Evolutionary conservation across 2,888 invertebrate species (phyloP), one percentile per base, ranked within the genome.

Genomic region (Pristionchus mayeri): DNA sequence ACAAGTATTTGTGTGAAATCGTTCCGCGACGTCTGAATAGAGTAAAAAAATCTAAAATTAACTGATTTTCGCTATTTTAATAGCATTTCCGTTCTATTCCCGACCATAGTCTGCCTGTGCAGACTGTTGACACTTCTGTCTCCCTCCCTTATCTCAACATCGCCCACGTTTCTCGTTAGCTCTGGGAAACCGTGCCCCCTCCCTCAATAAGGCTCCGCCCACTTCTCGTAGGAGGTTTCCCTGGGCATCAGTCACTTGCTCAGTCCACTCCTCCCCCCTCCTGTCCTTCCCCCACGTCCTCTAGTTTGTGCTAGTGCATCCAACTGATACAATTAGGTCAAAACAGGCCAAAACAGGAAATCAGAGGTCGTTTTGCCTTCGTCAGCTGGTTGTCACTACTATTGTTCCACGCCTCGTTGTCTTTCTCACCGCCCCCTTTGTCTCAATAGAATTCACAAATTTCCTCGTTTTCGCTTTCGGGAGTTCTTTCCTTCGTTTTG

Each of bases 391-490:
- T 34, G 27, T 18, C 1, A 18, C 63, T 37, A 21, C 67, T 37
- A 67, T 67, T 67, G 21, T 67, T 9, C 34, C 71, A 71, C 71
- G 4, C 37, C 13, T n/a, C 40, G 21, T 7, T 54, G 54, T 13
- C 21, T 37, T 18, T 21, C 34, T 67, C 37, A 18, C 3, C 18
- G 34, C 27, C 40, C 24, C 24, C 40, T 40, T 71, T 71, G 71
- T 44, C 71, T 71, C 44, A 71, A 71, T 40, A 71, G 44, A 71
- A 71, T 71, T 71, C 34, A 16, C 71, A 4, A 13, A 37, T 40
- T 71, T 40, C 71, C 40, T 40, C 44, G 1, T 71, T n/a, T n/a
- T n/a, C n/a, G 71, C 40, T n/a, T 18, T 40, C 21, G 71, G 21
- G 71, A 30, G n/a, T n/a, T 27, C 21, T 44, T 71, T 44, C 9